phyloP scores from a whole-genome alignment of 1,140 invertebrate genomes.

The Trachymyrmex septentrionalis region DNA sequence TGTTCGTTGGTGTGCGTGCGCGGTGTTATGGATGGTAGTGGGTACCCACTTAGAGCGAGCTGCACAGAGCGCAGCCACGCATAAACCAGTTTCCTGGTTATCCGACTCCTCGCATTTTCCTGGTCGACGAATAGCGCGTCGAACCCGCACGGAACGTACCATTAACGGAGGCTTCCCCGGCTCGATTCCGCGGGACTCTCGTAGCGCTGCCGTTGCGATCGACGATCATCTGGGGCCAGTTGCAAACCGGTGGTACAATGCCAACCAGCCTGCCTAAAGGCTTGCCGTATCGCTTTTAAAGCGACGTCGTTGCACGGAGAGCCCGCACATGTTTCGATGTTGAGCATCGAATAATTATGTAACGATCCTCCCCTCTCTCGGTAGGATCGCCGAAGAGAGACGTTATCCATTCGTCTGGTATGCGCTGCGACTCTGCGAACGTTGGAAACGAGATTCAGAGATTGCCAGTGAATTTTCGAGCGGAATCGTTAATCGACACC shows the following conservation, averaged over 20 bases:
- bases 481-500: constrained; percentile 27
- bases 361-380: constrained; percentile 48
- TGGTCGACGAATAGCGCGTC: constrained; percentile 79
- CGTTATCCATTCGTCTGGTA: constrained; percentile 60
- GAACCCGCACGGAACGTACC: constrained; percentile 78
- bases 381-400: constrained; percentile 42
- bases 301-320: constrained; percentile 26
- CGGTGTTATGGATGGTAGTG: constrained; percentile 72
- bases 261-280: constrained; percentile 60
- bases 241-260: constrained; percentile 56
- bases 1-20: constrained; percentile 51
- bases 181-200: constrained; percentile 68
- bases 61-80: constrained; percentile 78
- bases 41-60: constrained; percentile 74
- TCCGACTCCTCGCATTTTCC: constrained; percentile 83
- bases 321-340: constrained; percentile 40
- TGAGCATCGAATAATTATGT: constrained; percentile 72
- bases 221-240: constrained; percentile 61
- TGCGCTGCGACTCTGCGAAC: not conserved
- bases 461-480: constrained; percentile 33
- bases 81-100: constrained; percentile 86
- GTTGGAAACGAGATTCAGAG: constrained; percentile 9
- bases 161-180: constrained; percentile 79
- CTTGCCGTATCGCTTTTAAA: constrained; percentile 65
- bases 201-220: constrained; percentile 62